Conservation (phyloP, 2,113 vertebrate genomes). For the Tachysurus vachellii region DNA sequence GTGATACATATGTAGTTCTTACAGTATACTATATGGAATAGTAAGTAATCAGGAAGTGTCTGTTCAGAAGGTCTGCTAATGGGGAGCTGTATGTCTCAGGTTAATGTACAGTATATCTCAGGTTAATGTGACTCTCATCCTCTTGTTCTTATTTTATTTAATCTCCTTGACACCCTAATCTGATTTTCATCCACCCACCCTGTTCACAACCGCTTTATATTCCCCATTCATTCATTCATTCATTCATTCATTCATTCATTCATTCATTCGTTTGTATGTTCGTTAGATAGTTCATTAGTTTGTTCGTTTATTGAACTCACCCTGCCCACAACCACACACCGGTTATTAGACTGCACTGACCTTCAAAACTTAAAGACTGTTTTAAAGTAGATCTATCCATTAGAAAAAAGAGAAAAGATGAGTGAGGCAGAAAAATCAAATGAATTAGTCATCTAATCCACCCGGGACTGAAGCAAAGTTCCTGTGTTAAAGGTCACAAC, state of each 20-base stretch:
- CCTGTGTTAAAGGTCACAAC: slow-evolving; percentile 69
- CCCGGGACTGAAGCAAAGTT: slow-evolving; percentile 75
- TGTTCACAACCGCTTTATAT: slow-evolving; percentile 35
- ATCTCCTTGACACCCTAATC: slow-evolving; percentile 45
- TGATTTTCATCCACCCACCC: slow-evolving; percentile 58
- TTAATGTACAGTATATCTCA: background rate
- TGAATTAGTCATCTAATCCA: slow-evolving; percentile 68
- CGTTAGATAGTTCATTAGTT: background rate
- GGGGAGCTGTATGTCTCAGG: background rate
- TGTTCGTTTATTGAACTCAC: background rate
- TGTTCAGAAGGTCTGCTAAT: background rate
- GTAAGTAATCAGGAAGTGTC: background rate
- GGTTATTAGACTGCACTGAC: slow-evolving; percentile 2
- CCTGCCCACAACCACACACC: background rate
- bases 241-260: slow-evolving; percentile 51
- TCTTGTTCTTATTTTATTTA: slow-evolving; percentile 16
- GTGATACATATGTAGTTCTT: background rate
- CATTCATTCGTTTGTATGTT: slow-evolving; percentile 7
- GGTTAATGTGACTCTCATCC: background rate
- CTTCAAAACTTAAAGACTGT: slow-evolving; percentile 7
- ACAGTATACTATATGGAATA: background rate
- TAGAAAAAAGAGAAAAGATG: slow-evolving; percentile 69
- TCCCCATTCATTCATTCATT: slow-evolving; percentile 54
- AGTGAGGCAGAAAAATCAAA: slow-evolving; percentile 53
- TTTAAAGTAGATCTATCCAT: slow-evolving; percentile 30